These are phyloP conservation scores for Mallotus villosus DNA, from an alignment of 2,797 vertebrate species.

Conservation along the genomic window DNA sequence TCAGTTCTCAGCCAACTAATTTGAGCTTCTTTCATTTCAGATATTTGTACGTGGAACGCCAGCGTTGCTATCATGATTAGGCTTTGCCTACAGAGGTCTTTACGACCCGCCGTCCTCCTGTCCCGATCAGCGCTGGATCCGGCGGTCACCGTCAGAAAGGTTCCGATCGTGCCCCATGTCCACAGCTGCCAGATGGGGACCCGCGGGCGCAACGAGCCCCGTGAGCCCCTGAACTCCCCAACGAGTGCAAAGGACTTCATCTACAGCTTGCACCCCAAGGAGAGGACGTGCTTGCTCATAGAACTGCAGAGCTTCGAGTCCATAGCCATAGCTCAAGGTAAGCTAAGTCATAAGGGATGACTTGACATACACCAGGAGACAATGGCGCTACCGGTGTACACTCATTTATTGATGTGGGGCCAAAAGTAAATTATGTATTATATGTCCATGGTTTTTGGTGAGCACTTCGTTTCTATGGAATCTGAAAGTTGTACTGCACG, in stretches of 20 bases:
- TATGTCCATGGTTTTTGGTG: no score
- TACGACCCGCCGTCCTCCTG: slow-evolving; percentile 31
- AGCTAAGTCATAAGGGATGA: slow-evolving; percentile 30
- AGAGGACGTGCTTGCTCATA: slow-evolving; percentile 83
- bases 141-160: slow-evolving; percentile 6
- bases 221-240: slow-evolving; percentile 83
- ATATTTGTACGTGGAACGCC: not conserved
- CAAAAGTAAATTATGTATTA: no score
- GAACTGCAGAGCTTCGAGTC: slow-evolving; percentile 92
- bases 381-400: no score
- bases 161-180: slow-evolving; percentile 11
- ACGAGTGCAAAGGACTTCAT: slow-evolving; percentile 88
- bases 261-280: slow-evolving; percentile 84
- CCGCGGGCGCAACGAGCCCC: slow-evolving; percentile 83
- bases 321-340: slow-evolving; percentile 88
- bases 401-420: no score
- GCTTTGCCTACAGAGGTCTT: slow-evolving; percentile 37
- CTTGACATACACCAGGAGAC: no score
- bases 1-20: not conserved
- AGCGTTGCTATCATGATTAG: slow-evolving; percentile 41
- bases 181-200: slow-evolving; percentile 78
- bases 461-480: no score
- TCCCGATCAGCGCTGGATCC: slow-evolving; percentile 9
- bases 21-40: not conserved
- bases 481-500: no score